These are phyloP conservation scores for Pempheris klunzingeri DNA, from an alignment of 2,797 vertebrate species.

Conservation along the genomic window DNA sequence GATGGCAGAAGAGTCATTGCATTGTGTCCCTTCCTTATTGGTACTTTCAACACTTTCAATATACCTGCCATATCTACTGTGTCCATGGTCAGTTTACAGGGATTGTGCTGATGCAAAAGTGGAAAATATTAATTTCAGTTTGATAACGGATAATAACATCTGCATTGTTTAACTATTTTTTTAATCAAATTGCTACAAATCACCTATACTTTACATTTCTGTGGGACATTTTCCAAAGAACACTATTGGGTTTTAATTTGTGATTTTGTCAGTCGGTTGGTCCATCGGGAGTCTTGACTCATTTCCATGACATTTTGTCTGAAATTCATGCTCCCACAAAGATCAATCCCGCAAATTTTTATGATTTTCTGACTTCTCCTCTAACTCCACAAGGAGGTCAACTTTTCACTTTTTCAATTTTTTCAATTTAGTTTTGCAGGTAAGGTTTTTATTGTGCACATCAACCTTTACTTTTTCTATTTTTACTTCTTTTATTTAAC, in stretches of 20 bases:
- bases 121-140: background rate
- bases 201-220: background rate
- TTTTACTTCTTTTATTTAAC: background rate
- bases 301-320: background rate
- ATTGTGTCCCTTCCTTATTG: slow-evolving; percentile 13
- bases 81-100: background rate
- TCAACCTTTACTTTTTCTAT: slow-evolving; percentile 10
- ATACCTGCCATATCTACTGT: slow-evolving; percentile 3
- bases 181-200: background rate
- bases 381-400: background rate
- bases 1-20: slow-evolving; percentile 24
- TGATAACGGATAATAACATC: no score
- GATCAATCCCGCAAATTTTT: background rate
- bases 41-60: background rate
- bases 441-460: background rate
- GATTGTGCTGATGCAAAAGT: background rate
- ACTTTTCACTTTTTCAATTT: background rate
- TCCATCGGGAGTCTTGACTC: no score
- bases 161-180: slow-evolving; percentile 5
- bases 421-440: no score
- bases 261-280: background rate
- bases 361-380: no score
- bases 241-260: background rate
- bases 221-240: background rate
- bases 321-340: background rate